Evolutionary conservation across 2,113 vertebrate species (phyloP), one percentile per base, ranked within the genome.

Genomic region (Pachyramphus minor): DNA sequence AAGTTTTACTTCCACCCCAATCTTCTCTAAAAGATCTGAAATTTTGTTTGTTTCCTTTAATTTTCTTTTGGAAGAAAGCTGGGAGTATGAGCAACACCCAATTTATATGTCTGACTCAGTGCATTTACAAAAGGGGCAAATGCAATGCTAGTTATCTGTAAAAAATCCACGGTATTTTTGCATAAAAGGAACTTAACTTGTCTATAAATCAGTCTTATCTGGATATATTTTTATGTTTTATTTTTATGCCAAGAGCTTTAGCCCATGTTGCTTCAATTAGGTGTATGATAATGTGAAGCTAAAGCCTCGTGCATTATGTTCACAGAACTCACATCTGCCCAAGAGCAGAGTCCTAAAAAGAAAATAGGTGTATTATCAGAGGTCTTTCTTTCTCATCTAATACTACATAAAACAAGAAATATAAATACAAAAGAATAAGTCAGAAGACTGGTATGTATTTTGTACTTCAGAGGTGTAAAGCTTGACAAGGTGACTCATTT

Each of bases 401-500:
- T 63, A 52, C 25, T 79, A 49, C 35, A 86, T 85, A 84, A 78
- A 95, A 19, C 31, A 84, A 92, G 47, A 59, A 86, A 90, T 85
- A 87, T 42, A 93, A 90, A 87, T 55, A 81, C 62, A 90, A 89
- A 93, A 89, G 72, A 83, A 91, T 80, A 35, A 60, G 30, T 63
- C 81, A 64, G 68, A 73, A 79, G 69, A 89, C 72, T 45, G 28
- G 42, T 53, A 58, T 30, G 75, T 87, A 89, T 94, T 93, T 92
- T 82, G 73, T 95, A 79, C 39, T 35, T 93, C 53, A 69, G 73
- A 93, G 58, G 72, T 93, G 66, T 93, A 95, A 93, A 95, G 1
- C 83, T 87, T 87, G 92, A 92, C 90, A 96, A 95, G 90, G 92
- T 96, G 96, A 94, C 90, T 96, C 95, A 87, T 96, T 93, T 95